Conservation (phyloP, 2,797 vertebrate genomes). For the Xiphophorus birchmanni region DNA sequence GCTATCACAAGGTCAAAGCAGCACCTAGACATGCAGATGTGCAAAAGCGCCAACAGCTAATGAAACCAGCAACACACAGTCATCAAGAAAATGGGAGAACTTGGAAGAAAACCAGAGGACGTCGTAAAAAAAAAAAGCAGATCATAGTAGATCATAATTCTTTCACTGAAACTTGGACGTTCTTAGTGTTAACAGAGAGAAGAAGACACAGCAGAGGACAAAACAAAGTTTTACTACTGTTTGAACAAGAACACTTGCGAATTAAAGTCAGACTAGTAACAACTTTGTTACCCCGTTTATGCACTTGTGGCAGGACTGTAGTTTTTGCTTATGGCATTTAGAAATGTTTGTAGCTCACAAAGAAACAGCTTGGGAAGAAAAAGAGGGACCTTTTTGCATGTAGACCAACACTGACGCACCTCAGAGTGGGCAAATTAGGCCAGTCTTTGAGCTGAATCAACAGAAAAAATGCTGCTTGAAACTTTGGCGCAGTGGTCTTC, state of each 20-base stretch:
- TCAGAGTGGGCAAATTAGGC: neutral
- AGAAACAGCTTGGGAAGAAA: neutral
- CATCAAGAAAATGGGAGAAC: constrained; percentile 15
- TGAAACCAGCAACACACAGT: constrained; percentile 19
- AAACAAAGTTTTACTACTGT: constrained; percentile 14
- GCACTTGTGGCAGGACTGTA: neutral
- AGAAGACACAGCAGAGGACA: constrained; percentile 3
- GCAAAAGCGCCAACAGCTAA: constrained; percentile 44
- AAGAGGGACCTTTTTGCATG: neutral
- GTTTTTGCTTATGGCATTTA: constrained; percentile 14
- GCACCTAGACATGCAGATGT: constrained; percentile 32
- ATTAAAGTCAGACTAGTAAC: neutral
- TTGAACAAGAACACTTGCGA: constrained; percentile 18
- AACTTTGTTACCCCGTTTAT: constrained; percentile 9
- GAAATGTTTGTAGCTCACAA: neutral
- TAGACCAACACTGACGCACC: neutral
- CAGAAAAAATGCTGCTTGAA: neutral
- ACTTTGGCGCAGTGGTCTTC: neutral
- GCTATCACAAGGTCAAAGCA: constrained; percentile 18
- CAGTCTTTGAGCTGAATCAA: neutral
- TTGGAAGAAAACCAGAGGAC: neutral
- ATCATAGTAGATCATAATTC: constrained; percentile 16
- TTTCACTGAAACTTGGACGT: constrained; percentile 11
- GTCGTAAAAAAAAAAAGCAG: constrained; percentile 5
- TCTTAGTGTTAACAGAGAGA: constrained; percentile 13